Conservation (phyloP, 1,140 invertebrate species). For the Euura saliciscinereae region DNA sequence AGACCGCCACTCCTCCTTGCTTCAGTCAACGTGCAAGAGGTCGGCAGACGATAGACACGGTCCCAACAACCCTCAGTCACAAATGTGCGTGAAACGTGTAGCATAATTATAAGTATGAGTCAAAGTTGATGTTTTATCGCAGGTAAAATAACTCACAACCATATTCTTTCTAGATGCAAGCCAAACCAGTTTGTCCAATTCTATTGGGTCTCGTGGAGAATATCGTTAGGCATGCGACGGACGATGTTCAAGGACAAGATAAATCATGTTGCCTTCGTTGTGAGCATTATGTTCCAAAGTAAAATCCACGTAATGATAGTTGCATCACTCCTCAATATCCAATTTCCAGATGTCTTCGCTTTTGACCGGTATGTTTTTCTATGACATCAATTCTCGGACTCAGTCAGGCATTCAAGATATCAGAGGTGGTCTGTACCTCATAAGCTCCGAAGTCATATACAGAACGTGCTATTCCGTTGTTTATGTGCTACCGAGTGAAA, state of each 20-base stretch:
- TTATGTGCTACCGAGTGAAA: conserved; percentile 31
- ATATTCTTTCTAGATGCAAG: neutral
- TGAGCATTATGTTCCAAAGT: conserved; percentile 19
- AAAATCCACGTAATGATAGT: neutral
- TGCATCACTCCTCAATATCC: no score
- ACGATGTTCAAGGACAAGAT: conserved; percentile 26
- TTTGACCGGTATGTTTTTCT: conserved; percentile 31
- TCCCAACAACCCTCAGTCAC: neutral
- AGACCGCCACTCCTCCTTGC: conserved; percentile 16
- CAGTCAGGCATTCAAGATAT: conserved; percentile 33
- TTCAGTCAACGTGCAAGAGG: conserved; percentile 9
- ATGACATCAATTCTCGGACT: conserved; percentile 23
- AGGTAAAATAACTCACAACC: no score
- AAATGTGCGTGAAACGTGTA: neutral
- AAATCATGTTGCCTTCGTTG: conserved; percentile 31
- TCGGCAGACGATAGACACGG: neutral
- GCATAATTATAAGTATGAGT: no score
- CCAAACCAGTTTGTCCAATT: conserved; percentile 27
- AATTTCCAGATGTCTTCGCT: conserved; percentile 30
- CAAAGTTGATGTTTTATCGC: no score
- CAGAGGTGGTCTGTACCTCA: conserved; percentile 36
- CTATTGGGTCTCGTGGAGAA: conserved; percentile 36
- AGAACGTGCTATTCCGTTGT: conserved; percentile 33
- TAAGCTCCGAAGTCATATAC: conserved; percentile 35
- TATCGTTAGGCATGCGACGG: conserved; percentile 23